A percentile compares a stretch with the other conserved stretches of the same genome.
Evolutionary conservation across 2,113 vertebrate species (phyloP).

Genomic region (Rhinogobius similis): DNA sequence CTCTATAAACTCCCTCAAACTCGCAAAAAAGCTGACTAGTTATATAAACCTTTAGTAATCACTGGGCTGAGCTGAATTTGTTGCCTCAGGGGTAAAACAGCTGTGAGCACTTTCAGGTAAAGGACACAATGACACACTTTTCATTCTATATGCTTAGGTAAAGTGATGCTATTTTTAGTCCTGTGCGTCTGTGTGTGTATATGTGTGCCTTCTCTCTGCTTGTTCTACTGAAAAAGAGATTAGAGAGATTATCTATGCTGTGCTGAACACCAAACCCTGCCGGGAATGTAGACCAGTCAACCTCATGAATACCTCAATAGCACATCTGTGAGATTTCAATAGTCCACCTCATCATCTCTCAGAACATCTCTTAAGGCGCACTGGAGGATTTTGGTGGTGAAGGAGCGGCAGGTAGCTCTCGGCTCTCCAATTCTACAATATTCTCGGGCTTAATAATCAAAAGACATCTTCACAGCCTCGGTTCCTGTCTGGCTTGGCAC

Average conservation of each 20-base stretch:
- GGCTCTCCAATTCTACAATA: slow-evolving; percentile 19
- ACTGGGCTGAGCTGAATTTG: slow-evolving; percentile 21
- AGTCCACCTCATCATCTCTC: slow-evolving; percentile 41
- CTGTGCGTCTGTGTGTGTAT: background rate
- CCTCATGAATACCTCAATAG: slow-evolving; percentile 39
- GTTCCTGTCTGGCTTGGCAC: slow-evolving; percentile 18
- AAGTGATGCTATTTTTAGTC: slow-evolving; percentile 8
- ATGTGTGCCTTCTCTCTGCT: background rate
- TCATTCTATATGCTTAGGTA: background rate
- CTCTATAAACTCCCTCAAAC: slow-evolving; percentile 6
- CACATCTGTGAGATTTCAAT: slow-evolving; percentile 31
- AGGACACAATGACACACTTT: slow-evolving; percentile 4
- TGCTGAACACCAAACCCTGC: slow-evolving; percentile 16
- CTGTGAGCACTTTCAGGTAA: background rate
- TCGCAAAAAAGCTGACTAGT: slow-evolving; percentile 25
- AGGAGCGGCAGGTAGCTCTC: slow-evolving; percentile 38
- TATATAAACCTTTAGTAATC: slow-evolving; percentile 29
- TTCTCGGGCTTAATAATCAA: slow-evolving; percentile 47
- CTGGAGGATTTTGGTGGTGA: slow-evolving; percentile 33
- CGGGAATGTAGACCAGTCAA: slow-evolving; percentile 27
- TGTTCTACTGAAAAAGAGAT: slow-evolving; percentile 16
- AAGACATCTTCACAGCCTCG: slow-evolving; percentile 43
- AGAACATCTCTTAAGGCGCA: slow-evolving; percentile 44
- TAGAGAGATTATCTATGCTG: slow-evolving; percentile 9
- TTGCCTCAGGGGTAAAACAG: background rate